Base-by-base conservation (phyloP, 1,140 invertebrate species). In the Zaprionus ornatus region DNA sequence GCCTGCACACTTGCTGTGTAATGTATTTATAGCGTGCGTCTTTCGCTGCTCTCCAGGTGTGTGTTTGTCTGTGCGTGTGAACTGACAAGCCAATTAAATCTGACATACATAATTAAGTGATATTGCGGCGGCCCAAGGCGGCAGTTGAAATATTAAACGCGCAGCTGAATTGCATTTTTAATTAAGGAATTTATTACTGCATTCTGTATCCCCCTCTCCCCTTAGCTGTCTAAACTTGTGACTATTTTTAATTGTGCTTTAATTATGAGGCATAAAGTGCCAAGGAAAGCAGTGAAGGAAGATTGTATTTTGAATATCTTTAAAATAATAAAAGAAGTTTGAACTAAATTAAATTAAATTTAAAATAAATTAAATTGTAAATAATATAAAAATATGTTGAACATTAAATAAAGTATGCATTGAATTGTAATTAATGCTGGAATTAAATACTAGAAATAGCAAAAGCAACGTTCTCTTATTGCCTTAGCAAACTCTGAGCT, bases 51-150 rank as follows among this genome's bases (percentile, higher is more conserved):
- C 23, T 42, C 19, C 62, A 65, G 55, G 54, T 77, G 48, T 62
- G 23, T 74, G 10, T 66, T 6, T 64, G 9, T 29, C 15, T 60
- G 42, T 32, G 42, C 48, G 40, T 71, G 74, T 21, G 37, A 73
- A 84, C 80, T 88, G 85, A 87, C 83, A 87, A 84, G 84, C 84
- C 84, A 87, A 87, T 87, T 87, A 88, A 84, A 88, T 78, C 80
- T 87, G 84, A 87, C 85, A 88, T 90, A 88, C 74, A 88, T 87
- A 87, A 87, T 87, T 87, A 84, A 87, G 74, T 84, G 85, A 35
- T 50, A 72, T 77, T 71, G 73, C 35, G 54, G 63, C 65, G 67
- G 67, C 61, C 77, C 59, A 68, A 59, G 68, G 82, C 63, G 72
- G 82, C 63, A 77, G 27, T 70, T 79, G 55, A 86, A 86, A 84